Base-by-base conservation (phyloP, 2,797 vertebrate species). In the Alca torda region DNA sequence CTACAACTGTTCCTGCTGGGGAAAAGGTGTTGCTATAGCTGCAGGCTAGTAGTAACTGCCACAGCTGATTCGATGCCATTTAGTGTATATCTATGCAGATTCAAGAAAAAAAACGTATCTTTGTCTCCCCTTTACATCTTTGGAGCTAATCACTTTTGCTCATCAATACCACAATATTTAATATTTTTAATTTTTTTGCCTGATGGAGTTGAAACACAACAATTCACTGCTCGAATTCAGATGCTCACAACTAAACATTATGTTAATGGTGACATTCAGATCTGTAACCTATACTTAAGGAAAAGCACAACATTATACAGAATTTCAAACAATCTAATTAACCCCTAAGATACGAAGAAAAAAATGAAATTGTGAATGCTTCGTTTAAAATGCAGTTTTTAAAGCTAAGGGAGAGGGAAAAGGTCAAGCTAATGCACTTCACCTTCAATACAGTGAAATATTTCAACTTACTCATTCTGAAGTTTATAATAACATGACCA, bases 41-140 rank as follows among this genome's bases (percentile, higher is more conserved):
- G 87, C 92, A 95, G 95, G 96, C 95, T 93, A 97, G 95, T 57
- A 93, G 91, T 80, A 92, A 81, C 91, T 96, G 97, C 80, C 96
- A 95, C 6, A 4, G 81, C 53, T 95, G 59, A 96, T 95, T 96
- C 95, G 72, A 82, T 89, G 77, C n/a, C 50, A 70, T 95, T 94
- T 93, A 83, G 68, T 89, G 94, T 87, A 9, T 48, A 85, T 68
- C 56, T 72, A 39, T 50, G 46, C 81, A 91, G 31, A 79, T 64
- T 84, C 60, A 74, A 93, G 63, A 63, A 50, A 86, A 82, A 80
- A n/a, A 61, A 26, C 21, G 8, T 37, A 60, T 37, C 59, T 67
- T 41, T 88, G 26, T 73, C 65, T 95, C 56, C 43, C 20, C 39
- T 91, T 80, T 95, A 63, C n/a, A 35, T 93, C 64, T 95, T 65